Conservation (phyloP, 2,113 vertebrate genomes). For the Cheirogaleus medius region DNA sequence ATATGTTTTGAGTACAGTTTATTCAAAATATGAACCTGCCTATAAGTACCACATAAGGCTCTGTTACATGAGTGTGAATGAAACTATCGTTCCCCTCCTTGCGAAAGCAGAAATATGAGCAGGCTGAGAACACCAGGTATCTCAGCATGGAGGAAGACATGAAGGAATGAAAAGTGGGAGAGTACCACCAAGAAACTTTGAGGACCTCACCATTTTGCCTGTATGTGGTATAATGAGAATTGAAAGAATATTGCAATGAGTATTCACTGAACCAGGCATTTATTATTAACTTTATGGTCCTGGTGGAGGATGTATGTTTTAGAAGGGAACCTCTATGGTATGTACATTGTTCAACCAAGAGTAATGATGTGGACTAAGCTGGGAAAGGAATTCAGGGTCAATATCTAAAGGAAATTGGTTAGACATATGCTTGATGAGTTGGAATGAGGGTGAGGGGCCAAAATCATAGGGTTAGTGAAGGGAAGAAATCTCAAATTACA, state of each 20-base stretch:
- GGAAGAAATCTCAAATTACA: neutral
- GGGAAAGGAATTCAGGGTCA: neutral
- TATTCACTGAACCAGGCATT: neutral
- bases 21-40: neutral
- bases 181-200: neutral
- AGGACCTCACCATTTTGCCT: neutral
- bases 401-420: neutral
- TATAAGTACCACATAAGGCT: neutral
- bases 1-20: neutral
- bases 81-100: neutral
- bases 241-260: neutral
- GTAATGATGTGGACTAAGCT: neutral
- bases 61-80: neutral
- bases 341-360: neutral
- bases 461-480: neutral
- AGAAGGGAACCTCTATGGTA: neutral
- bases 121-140: neutral
- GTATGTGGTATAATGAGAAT: neutral
- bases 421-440: neutral
- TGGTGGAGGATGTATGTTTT: neutral
- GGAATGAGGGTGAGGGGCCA: neutral
- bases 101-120: neutral
- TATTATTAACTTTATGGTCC: neutral
- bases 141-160: neutral
- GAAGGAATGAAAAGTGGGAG: neutral